Conservation (phyloP, 2,888 invertebrate genomes). For the Coenonympha arcania region DNA sequence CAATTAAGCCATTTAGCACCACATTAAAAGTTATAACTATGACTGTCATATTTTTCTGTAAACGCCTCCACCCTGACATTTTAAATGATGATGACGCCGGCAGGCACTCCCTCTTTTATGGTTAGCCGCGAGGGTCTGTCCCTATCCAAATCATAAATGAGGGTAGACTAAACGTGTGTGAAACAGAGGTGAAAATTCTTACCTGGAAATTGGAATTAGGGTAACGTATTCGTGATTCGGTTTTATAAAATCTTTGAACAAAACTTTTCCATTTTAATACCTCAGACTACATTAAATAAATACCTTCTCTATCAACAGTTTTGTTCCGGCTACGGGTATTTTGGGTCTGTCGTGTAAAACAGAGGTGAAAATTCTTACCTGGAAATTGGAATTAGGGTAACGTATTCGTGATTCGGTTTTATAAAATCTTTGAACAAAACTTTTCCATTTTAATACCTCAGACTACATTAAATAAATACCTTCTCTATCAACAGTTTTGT, state of each 20-base stretch:
- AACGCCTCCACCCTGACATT: constrained; percentile 1
- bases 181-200: constrained; percentile 38
- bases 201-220: background rate
- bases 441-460: no score
- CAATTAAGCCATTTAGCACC: background rate
- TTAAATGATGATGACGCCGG: constrained; percentile 44
- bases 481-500: no score
- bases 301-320: no score
- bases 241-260: no score
- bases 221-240: no score
- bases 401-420: no score
- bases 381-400: no score
- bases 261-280: no score
- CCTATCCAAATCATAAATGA: constrained; percentile 34
- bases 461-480: no score
- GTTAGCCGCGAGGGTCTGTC: constrained; percentile 50
- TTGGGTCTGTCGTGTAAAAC: constrained; percentile 27
- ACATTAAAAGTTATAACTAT: background rate
- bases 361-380: constrained; percentile 37
- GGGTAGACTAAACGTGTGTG: constrained; percentile 43
- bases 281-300: no score
- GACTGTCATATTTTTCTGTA: background rate
- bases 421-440: no score
- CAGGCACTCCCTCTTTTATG: constrained; percentile 55
- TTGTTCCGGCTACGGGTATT: no score